Percentiles rank a stretch among this genome's conserved stretches.
phyloP scores from a whole-genome alignment of 2,113 vertebrate genomes.

The Ictidomys tridecemlineatus region DNA sequence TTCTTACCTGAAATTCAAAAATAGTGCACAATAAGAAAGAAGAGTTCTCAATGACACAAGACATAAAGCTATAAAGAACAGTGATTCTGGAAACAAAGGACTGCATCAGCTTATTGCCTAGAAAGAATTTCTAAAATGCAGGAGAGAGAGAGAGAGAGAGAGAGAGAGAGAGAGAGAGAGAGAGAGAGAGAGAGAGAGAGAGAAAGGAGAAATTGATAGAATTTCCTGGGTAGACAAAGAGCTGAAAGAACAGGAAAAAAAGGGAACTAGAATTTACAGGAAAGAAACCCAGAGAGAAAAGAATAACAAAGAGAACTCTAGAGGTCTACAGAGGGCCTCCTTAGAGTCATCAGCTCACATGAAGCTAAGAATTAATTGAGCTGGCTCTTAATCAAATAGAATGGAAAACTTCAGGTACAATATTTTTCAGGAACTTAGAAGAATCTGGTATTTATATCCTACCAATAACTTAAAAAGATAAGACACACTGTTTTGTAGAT shows the following conservation, averaged over 20 bases:
- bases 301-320: background rate
- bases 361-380: background rate
- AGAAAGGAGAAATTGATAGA: background rate
- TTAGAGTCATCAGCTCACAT: background rate
- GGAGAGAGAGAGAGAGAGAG: background rate
- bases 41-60: background rate
- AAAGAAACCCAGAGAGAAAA: background rate
- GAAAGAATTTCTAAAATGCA: slow-evolving; percentile 6
- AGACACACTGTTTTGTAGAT: background rate
- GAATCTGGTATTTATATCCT: background rate
- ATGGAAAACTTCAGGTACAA: background rate
- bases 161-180: background rate
- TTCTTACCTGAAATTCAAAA: slow-evolving; percentile 14
- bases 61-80: slow-evolving; percentile 28
- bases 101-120: background rate
- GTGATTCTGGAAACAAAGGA: background rate
- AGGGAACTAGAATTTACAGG: background rate
- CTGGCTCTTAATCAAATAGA: background rate
- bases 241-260: background rate
- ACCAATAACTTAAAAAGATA: slow-evolving; percentile 1
- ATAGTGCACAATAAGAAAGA: background rate
- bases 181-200: background rate
- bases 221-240: background rate
- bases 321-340: background rate
- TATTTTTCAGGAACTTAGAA: slow-evolving; percentile 33